Evolutionary conservation across 2,113 vertebrate genomes (phyloP).

Genomic region (Procavia capensis): DNA sequence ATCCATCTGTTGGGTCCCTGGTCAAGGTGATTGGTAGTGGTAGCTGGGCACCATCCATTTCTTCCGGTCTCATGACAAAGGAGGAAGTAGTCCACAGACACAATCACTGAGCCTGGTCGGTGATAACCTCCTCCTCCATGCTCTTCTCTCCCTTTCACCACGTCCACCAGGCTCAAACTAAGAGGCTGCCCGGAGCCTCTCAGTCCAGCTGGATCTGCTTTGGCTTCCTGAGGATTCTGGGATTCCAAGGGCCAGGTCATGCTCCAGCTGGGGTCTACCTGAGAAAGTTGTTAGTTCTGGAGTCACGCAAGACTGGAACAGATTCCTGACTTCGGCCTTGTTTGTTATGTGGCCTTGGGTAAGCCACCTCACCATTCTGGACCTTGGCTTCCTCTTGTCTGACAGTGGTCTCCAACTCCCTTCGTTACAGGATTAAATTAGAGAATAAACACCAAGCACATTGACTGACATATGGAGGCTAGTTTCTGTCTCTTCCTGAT

Average conservation of each 20-base stretch:
- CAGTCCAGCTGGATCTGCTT: no score
- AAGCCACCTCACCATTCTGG: background rate
- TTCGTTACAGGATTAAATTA: background rate
- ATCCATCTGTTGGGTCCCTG: background rate
- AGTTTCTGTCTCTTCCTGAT: background rate
- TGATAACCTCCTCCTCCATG: background rate
- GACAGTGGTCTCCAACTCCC: background rate
- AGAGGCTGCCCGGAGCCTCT: background rate
- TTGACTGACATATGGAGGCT: background rate
- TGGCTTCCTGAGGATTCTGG: background rate
- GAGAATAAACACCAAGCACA: background rate
- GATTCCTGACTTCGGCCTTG: background rate
- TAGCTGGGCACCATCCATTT: background rate
- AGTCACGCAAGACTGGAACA: background rate
- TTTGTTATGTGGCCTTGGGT: background rate
- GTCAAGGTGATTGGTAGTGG: background rate
- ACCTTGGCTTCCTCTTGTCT: background rate
- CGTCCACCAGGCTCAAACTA: background rate
- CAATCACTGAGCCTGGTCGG: background rate
- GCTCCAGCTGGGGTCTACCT: background rate
- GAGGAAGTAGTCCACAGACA: background rate
- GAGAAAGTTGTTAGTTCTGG: background rate
- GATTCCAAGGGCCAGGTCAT: background rate
- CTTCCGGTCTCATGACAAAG: background rate
- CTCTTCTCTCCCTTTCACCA: accelerated